These are phyloP conservation scores for Linepithema humile DNA, from an alignment of 1,140 invertebrate species.

Conservation along the genomic window DNA sequence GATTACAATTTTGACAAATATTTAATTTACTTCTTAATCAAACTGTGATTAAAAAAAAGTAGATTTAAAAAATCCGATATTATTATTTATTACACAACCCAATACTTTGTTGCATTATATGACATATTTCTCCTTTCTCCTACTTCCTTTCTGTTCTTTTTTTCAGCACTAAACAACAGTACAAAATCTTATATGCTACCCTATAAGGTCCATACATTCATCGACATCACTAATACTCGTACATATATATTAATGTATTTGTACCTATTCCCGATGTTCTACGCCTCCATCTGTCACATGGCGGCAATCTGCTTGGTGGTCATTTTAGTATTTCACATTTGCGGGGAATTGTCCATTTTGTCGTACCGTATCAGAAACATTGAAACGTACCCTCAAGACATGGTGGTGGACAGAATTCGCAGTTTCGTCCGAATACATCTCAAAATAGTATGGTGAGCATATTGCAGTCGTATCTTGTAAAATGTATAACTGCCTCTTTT, in stretches of 20 bases:
- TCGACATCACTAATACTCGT: neutral
- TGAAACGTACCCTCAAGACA: neutral
- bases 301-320: constrained; percentile 3
- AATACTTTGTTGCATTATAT: too few relatives aligned
- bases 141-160: too few relatives aligned
- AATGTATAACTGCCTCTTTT: neutral
- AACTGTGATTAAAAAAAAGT: too few relatives aligned
- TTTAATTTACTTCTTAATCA: too few relatives aligned
- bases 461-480: neutral
- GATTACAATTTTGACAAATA: too few relatives aligned
- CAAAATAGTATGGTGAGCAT: constrained; percentile 35
- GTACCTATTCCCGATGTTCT: constrained; percentile 2
- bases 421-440: constrained; percentile 42
- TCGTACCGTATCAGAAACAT: constrained; percentile 36
- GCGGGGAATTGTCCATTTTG: constrained; percentile 29
- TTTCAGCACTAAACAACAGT: neutral
- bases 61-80: too few relatives aligned
- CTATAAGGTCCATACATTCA: neutral
- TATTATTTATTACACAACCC: too few relatives aligned
- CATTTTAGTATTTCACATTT: constrained; percentile 20
- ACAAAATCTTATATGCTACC: constrained; percentile 1
- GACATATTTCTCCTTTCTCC: too few relatives aligned
- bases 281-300: constrained; percentile 5
- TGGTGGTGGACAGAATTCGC: neutral
- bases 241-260: constrained; percentile 21